A percentile compares a stretch with the other conserved stretches of the same genome.
Conservation (phyloP, 2,797 vertebrate species). For the Xerus rutilus region DNA sequence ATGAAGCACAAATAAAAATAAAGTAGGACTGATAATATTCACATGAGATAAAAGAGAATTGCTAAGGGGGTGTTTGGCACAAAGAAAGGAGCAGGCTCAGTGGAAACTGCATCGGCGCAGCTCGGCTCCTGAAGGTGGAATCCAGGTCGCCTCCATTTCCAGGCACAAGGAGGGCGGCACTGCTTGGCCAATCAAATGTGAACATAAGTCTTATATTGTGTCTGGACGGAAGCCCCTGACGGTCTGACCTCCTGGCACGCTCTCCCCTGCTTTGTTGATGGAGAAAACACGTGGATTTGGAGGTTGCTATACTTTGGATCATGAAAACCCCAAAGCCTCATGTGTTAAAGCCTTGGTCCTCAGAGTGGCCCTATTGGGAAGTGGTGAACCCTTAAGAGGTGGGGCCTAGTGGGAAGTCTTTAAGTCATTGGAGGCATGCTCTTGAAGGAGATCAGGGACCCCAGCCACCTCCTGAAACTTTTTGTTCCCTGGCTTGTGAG, state of each 20-base stretch:
- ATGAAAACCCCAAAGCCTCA: background rate
- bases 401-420: background rate
- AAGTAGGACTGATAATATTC: background rate
- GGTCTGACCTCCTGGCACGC: background rate
- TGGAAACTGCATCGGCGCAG: accelerated
- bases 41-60: background rate
- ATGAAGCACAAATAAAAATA: background rate
- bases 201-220: accelerated
- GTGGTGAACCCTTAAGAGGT: background rate
- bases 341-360: background rate
- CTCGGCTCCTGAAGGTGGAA: accelerated
- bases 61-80: background rate
- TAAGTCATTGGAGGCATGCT: background rate
- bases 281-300: background rate
- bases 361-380: background rate
- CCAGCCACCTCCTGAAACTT: no score
- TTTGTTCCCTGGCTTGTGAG: background rate
- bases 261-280: background rate
- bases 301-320: no score
- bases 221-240: background rate
- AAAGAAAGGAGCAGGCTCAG: accelerated
- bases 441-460: background rate
- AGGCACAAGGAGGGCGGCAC: background rate
- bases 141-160: background rate
- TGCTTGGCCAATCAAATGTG: no score